Base-by-base conservation (phyloP, 2,113 vertebrate species). In the rat (Rattus norvegicus) region DNA sequence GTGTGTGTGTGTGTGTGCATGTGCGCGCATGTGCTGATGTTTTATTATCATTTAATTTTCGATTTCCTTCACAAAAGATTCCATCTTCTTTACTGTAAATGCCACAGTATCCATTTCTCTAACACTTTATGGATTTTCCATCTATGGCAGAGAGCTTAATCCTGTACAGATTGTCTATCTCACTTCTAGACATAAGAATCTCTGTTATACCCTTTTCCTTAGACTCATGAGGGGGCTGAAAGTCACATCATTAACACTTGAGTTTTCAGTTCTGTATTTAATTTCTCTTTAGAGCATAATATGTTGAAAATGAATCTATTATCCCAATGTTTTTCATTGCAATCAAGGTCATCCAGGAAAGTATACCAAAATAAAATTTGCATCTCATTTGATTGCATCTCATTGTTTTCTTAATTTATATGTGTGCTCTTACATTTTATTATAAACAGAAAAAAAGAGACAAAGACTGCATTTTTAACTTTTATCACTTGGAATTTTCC, bases 201-300 rank as follows among this genome's bases (percentile, higher is more conserved):
- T 26, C 80, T 56, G 1, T n/a, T 61, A 20, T n/a, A n/a, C 0
- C 1, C 20, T n/a, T 61, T 4, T 39, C 1, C 36, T n/a, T 20
- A 56, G 20, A 83, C 2, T n/a, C 36, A 20, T 83, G 9, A 13
- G 2, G 19, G 11, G 24, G 36, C 54, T 59, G 36, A n/a, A 24
- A n/a, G 10, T 83, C 36, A 39, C 5, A 36, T 13, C 2, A 5
- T 20, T 26, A 59, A 61, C 9, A 30, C 20, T 24, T 59, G 33
- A n/a, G 0, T 14, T 88, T 8, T 11, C 30, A 89, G 5, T 5
- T 30, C 39, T 22, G 76, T 1, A 0, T 24, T 56, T 33, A 77
- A n/a, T 61, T 92, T 63, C 43, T 72, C 20, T 80, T 17, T 10
- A 33, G 2, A 92, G 7, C 5, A 72, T 4, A 30, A 3, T 59